phyloP scores from a whole-genome alignment of 2,888 invertebrate species.

The Kryphioiulus occultus region DNA sequence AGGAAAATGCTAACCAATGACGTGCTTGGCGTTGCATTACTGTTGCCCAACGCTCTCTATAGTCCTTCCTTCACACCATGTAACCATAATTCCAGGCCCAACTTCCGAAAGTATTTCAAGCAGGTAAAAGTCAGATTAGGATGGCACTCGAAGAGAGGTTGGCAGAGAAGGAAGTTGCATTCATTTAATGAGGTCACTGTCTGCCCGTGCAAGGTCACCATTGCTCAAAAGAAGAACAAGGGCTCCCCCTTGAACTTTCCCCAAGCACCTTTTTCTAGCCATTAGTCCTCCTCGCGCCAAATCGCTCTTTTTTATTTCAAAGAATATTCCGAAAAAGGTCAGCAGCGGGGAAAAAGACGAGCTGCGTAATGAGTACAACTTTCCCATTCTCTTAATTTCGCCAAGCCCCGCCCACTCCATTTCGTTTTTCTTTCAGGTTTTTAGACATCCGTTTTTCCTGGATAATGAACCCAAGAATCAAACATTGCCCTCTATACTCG shows the following conservation, averaged over 20 bases:
- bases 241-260: constrained; percentile 35
- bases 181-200: constrained; percentile 11
- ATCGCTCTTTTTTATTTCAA: constrained; percentile 20
- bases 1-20: too few relatives aligned
- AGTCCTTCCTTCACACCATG: background rate
- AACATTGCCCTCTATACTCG: background rate
- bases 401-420: constrained; percentile 25
- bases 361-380: constrained; percentile 31
- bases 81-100: background rate
- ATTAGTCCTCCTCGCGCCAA: constrained; percentile 11
- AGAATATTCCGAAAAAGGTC: constrained; percentile 16
- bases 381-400: constrained; percentile 31
- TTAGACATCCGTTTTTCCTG: constrained; percentile 25
- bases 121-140: background rate
- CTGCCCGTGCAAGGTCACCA: constrained; percentile 14
- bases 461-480: constrained; percentile 26
- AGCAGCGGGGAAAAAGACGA: constrained; percentile 28
- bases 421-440: background rate
- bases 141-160: background rate
- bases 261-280: constrained; percentile 20
- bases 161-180: background rate
- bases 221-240: constrained; percentile 4
- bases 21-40: too few relatives aligned
- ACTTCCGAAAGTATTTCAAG: constrained; percentile 9
- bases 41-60: background rate